Evolutionary conservation across 2,113 vertebrate genomes (phyloP).

Genomic region (Proteles cristata): DNA sequence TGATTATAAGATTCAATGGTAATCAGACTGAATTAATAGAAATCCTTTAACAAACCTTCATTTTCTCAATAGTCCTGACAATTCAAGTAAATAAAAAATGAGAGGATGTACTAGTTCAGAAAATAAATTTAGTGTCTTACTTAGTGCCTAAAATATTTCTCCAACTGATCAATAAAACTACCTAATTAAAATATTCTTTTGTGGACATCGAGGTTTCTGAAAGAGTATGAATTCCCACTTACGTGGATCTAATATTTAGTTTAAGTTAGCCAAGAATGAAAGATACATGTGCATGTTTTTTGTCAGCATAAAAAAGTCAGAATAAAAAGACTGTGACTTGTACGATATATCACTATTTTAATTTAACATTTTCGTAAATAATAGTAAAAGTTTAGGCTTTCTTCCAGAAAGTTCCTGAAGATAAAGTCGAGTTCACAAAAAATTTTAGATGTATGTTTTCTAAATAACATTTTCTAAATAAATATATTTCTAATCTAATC

Average conservation of each 20-base stretch:
- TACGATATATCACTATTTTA: conserved; percentile 56
- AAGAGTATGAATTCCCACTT: not conserved
- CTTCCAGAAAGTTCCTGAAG: conserved; percentile 44
- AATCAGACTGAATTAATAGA: conserved; percentile 88
- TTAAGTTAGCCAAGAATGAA: conserved; percentile 63
- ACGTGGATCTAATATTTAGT: conserved; percentile 47
- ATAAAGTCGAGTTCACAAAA: not conserved
- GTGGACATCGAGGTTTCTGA: conserved; percentile 38
- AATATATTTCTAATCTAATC: too few relatives aligned
- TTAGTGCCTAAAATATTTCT: conserved; percentile 62
- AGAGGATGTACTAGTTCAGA: conserved; percentile 60
- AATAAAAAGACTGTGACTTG: conserved; percentile 71
- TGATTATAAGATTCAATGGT: conserved; percentile 85
- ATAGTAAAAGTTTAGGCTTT: not conserved
- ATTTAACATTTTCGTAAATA: conserved; percentile 29
- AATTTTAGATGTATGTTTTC: not conserved
- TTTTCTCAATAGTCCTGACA: conserved; percentile 79
- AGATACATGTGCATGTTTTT: not conserved
- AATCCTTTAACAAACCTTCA: conserved; percentile 82
- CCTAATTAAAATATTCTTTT: conserved; percentile 75
- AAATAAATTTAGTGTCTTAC: conserved; percentile 77
- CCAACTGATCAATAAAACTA: conserved; percentile 69
- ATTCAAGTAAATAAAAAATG: conserved; percentile 77
- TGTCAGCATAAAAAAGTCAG: conserved; percentile 25
- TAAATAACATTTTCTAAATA: too few relatives aligned